phyloP scores from a whole-genome alignment of 64 coral and sea anemone species.

The Montipora cactus region DNA sequence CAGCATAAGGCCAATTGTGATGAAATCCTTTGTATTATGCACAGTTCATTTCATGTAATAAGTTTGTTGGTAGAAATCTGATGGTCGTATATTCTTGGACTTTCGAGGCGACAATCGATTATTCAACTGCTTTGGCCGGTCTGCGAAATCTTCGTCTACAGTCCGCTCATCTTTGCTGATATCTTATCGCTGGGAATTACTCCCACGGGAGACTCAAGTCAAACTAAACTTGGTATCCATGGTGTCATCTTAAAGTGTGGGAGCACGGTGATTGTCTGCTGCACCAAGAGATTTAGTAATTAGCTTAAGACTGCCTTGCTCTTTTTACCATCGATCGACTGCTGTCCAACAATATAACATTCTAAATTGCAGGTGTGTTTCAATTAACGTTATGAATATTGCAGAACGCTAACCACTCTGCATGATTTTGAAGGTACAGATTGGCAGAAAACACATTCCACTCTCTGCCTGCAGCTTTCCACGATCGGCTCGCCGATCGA shows the following conservation, averaged over 20 bases:
- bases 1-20: neutral
- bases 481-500: neutral
- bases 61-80: neutral
- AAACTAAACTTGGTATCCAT: slow-evolving; percentile 25
- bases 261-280: neutral
- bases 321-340: neutral
- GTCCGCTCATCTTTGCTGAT: no score
- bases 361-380: neutral
- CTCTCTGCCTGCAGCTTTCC: neutral
- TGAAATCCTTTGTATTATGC: neutral
- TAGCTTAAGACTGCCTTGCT: neutral
- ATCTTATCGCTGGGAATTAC: neutral
- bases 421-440: neutral
- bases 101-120: neutral
- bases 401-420: neutral
- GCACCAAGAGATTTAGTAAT: neutral
- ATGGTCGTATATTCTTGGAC: neutral
- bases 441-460: neutral
- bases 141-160: neutral
- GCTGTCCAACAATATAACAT: neutral
- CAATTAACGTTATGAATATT: neutral
- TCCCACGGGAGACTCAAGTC: slow-evolving; percentile 15
- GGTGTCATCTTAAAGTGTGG: slow-evolving; percentile 8
- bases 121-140: neutral
- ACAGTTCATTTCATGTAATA: neutral